phyloP scores from a whole-genome alignment of 2,113 vertebrate genomes.

The Condylura cristata region DNA sequence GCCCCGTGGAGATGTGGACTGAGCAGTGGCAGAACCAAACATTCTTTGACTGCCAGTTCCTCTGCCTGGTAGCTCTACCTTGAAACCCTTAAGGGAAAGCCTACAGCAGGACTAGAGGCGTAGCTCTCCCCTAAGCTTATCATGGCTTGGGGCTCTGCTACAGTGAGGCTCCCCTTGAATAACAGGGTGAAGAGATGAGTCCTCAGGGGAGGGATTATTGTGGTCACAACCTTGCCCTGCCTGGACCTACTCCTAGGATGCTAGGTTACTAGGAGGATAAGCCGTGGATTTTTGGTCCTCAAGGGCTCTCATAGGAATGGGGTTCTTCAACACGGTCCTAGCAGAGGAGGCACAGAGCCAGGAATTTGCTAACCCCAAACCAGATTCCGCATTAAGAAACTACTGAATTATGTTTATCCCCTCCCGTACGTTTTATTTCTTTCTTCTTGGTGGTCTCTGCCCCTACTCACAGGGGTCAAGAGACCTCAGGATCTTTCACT shows the following conservation, averaged over 20 bases:
- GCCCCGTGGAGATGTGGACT: conserved; percentile 8
- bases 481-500: conserved; percentile 23
- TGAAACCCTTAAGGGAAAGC: conserved; percentile 30
- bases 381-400: conserved; percentile 15
- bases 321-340: not conserved
- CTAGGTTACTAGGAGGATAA: conserved; percentile 16
- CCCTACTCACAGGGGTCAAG: not conserved
- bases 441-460: not conserved
- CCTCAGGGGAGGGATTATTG: not conserved
- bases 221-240: not conserved
- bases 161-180: not conserved
- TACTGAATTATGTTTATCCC: not conserved
- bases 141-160: not conserved
- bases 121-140: conserved; percentile 6
- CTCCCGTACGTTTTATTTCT: not conserved
- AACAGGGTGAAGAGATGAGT: not conserved
- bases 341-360: not conserved
- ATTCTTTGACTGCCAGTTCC: conserved; percentile 2
- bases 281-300: not conserved
- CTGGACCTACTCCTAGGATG: not conserved
- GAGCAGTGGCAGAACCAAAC: not conserved
- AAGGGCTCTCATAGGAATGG: not conserved
- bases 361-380: not conserved
- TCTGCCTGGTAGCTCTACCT: conserved; percentile 5
- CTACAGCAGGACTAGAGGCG: not conserved